Base-by-base conservation (phyloP, 1,140 invertebrate genomes). In the Caerostris extrusa region DNA sequence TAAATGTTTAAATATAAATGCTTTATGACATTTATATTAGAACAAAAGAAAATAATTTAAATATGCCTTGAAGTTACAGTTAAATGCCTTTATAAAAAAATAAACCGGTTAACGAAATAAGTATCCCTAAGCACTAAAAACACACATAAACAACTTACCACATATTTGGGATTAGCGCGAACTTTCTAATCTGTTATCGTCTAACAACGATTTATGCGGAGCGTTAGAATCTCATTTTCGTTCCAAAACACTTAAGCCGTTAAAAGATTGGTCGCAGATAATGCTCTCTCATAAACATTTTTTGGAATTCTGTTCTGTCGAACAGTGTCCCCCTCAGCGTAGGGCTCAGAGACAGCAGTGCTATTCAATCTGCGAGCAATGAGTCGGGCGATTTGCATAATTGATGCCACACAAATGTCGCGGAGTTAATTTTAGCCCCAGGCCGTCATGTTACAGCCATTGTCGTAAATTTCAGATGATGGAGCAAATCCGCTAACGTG, bases 371-470 rank as follows among this genome's bases (percentile, higher is more conserved):
- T 83, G 55, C 3, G 3, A 6, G 6, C 55, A 7, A 83, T 19
- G 82, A 83, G 82, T 83, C 56, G 82, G n/a, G 55, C 7, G 56
- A 83, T 83, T 83, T 83, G 12, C 82, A 83, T 83, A 83, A 83
- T 57, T 83, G 19, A 83, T 57, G 55, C 82, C 56, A 10, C n/a
- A 58, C 82, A 83, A 83, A 83, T 83, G 82, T 58, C 55, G 56
- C 82, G 5, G 1, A 57, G 82, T 83, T 83, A 83, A 83, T 83
- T 83, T 83, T 19, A 83, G 56, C 82, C n/a, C 12, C 6, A 7
- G 34, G 71, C 8, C 14, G 53, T 53, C 71, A 5, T 77, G 3
- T 56, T 83, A n/a, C 17, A 57, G 14, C n/a, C n/a, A 14, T 7
- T 19, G 14, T 10, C 55, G 55, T 83, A 83, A 83, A 83, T 83